Conservation (phyloP, 1,140 invertebrate genomes). For the Odontomachus brunneus region DNA sequence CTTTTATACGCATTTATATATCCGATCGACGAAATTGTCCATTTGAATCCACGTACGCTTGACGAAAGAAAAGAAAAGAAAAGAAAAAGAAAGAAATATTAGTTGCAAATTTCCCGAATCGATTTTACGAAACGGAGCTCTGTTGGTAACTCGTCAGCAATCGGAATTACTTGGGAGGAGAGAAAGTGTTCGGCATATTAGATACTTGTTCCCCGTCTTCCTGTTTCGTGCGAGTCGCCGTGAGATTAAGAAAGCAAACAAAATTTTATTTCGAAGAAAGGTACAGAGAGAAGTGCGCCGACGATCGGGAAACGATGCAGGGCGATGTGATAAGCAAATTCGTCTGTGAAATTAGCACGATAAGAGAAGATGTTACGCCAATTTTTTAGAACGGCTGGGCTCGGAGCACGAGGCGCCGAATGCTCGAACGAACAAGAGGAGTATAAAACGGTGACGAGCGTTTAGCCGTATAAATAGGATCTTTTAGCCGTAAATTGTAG, state of each 20-base stretch:
- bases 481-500: slow-evolving; percentile 20
- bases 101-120: too few species aligned
- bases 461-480: slow-evolving; percentile 32
- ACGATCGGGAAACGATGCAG: background rate
- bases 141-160: background rate
- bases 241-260: too few species aligned
- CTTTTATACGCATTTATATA: background rate
- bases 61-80: background rate
- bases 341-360: background rate
- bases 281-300: background rate
- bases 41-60: background rate
- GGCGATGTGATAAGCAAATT: background rate
- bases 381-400: too few species aligned
- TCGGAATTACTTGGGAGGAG: background rate
- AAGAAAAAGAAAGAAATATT: too few species aligned
- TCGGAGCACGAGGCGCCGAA: too few species aligned
- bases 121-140: slow-evolving; percentile 1
- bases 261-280: too few species aligned
- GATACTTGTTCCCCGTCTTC: background rate
- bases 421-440: too few species aligned
- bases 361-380: too few species aligned
- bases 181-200: background rate
- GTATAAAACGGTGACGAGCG: background rate
- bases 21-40: background rate
- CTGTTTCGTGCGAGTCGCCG: background rate